Evolutionary conservation across 2,113 vertebrate species (phyloP), one percentile per base, ranked within the genome.

Genomic region (Chunga burmeisteri): DNA sequence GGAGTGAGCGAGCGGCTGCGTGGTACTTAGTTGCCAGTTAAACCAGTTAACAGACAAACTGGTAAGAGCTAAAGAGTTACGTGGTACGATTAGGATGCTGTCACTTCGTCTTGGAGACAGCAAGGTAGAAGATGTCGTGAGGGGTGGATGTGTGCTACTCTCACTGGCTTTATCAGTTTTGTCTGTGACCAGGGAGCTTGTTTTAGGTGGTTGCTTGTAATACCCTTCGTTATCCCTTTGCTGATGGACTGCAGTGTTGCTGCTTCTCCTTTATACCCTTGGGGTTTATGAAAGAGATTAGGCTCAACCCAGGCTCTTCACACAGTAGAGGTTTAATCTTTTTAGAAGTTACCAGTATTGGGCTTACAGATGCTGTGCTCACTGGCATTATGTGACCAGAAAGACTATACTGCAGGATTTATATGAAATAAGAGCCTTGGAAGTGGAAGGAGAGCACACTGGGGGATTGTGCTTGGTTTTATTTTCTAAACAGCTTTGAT

Each of bases 101-200:
- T 7, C 63, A 34, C 9, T 49, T 38, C 19, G 2, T 32, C 59
- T 40, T 1, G 1, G 68, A 70, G 78, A 34, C 16, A 25, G 9
- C 0, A 0, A n/a, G 26, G 3, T 46, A 47, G 61, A 59, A 85
- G 86, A 6, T 74, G 79, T 26, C 30, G 3, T 0, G 1, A 19
- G 29, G 34, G 44, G 3, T 72, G 72, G 14, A 19, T 53, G 14
- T 30, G n/a, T 73, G 70, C 62, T 16, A 17, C 21, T 3, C 47
- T 70, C 27, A 0, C n/a, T 22, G 58, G 22, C 66, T 77, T 32
- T 15, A 30, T 22, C 59, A 7, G 29, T 29, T 25, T 18, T 58
- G 16, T 14, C 80, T 66, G 19, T 56, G 71, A 13, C 32, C 23
- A 36, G 42, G 47, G 36, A 88, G 13, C 75, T 93, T 2, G 4